Percentiles rank a stretch among this genome's conserved stretches.
These are phyloP conservation scores for Drosophila borborema DNA, from an alignment of 2,888 invertebrate species.

Conservation along the genomic window DNA sequence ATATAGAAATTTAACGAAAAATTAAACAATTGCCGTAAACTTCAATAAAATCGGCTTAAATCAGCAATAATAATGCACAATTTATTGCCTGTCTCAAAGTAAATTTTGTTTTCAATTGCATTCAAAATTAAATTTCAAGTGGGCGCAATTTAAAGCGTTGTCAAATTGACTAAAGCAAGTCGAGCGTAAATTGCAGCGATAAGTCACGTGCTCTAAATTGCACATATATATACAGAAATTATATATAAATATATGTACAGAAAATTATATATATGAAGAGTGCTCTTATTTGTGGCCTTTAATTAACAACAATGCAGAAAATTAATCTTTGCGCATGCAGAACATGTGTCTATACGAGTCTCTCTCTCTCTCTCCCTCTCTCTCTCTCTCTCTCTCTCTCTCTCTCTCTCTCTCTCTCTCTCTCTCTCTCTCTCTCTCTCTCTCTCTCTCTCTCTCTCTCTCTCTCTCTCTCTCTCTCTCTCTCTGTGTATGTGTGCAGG, in stretches of 20 bases:
- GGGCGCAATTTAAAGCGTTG: slow-evolving; percentile 1
- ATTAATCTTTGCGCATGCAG: slow-evolving; percentile 34
- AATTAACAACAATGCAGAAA: slow-evolving; percentile 30
- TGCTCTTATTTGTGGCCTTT: not conserved
- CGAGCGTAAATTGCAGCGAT: slow-evolving; percentile 37
- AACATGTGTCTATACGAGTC: slow-evolving; percentile 2
- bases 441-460: not conserved
- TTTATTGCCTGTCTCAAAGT: slow-evolving; percentile 25
- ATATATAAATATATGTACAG: not conserved
- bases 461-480: not conserved
- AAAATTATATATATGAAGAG: not conserved
- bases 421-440: not conserved
- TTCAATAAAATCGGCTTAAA: slow-evolving; percentile 51
- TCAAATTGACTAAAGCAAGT: slow-evolving; percentile 3
- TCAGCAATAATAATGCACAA: slow-evolving; percentile 51
- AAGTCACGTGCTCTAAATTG: slow-evolving; percentile 12
- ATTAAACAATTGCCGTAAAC: slow-evolving; percentile 48
- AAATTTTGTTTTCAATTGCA: slow-evolving; percentile 1
- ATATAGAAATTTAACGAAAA: slow-evolving; percentile 5
- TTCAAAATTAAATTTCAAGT: slow-evolving; percentile 1
- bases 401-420: not conserved
- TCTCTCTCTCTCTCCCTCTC: not conserved
- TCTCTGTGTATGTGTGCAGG: not conserved
- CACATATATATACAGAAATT: not conserved
- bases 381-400: not conserved